Base-by-base conservation (phyloP, 1,140 invertebrate species). In the Monomorium pharaonis region DNA sequence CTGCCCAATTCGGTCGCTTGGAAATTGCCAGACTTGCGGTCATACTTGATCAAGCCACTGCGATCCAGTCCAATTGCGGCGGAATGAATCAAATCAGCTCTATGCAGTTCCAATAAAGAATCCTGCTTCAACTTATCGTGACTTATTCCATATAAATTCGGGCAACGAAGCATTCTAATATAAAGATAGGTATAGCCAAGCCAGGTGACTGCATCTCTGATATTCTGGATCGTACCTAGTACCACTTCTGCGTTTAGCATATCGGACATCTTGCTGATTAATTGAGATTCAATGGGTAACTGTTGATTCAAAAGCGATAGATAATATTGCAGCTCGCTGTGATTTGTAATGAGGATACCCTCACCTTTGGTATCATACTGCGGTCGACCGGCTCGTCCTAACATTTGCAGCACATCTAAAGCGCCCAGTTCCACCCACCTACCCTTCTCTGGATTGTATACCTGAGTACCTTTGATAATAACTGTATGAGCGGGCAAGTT, bases 311-410 rank as follows among this genome's bases (percentile, higher is more conserved):
- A 96, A 27, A 99, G 95, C 0, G 99, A 99, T 14, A 99, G 96
- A 95, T 99, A 99, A 94, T 99, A 99, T 92, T 99, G 99, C 5
- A 99, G 96, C 95, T 99, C 99, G 89, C 98, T 99, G 94, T 99
- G 99, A 94, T 99, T 99, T 0, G 99, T 99, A 47, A 99, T 99
- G 18, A 99, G 96, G 89, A 99, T 99, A 92, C 99, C 99, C 95
- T 99, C 98, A 86, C 99, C 99, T 95, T 99, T 99, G 0, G 98
- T 99, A 92, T 99, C 99, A 95, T 99, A 99, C 95, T 99, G 99
- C 7, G 99, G 99, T 65, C 99, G 96, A 91, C 99, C 99, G 74
- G 99, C 99, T 92, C 99, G 95, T 87, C 99, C 99, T 91, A 99
- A 95, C 99, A 99, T 99, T 95, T 99, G 99, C 81, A 99, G 96